These are phyloP conservation scores for Oostethus manadensis DNA, from an alignment of 2,113 vertebrate species.

Conservation along the genomic window DNA sequence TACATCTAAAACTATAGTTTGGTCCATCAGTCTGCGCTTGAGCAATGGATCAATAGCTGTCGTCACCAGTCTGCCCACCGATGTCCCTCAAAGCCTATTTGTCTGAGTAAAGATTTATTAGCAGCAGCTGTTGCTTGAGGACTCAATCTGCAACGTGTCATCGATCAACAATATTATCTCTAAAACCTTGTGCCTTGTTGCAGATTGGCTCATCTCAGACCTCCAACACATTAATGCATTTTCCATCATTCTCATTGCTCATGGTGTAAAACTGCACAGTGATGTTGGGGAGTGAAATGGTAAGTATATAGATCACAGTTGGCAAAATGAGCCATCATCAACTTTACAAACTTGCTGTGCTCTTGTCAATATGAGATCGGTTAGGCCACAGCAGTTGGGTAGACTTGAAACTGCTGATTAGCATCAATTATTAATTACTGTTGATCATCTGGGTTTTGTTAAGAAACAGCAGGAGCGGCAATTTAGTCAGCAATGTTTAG, in stretches of 20 bases:
- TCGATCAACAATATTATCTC: slow-evolving; percentile 64
- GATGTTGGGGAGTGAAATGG: slow-evolving; percentile 15
- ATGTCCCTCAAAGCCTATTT: slow-evolving; percentile 49
- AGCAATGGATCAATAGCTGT: slow-evolving; percentile 57
- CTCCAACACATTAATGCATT: slow-evolving; percentile 35
- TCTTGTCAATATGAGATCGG: neutral
- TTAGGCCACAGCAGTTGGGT: neutral
- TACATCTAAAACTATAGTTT: slow-evolving; percentile 47
- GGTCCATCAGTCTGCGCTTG: slow-evolving; percentile 36
- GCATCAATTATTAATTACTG: slow-evolving; percentile 14
- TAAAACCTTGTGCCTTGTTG: slow-evolving; percentile 51
- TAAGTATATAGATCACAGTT: slow-evolving; percentile 29
- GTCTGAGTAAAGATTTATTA: slow-evolving; percentile 62
- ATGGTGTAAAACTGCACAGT: slow-evolving; percentile 26
- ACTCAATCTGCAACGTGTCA: slow-evolving; percentile 57
- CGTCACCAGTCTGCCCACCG: slow-evolving; percentile 41
- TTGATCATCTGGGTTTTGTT: slow-evolving; percentile 19
- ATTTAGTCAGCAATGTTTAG: slow-evolving; percentile 25
- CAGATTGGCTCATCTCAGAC: slow-evolving; percentile 43
- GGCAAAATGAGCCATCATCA: slow-evolving; percentile 17
- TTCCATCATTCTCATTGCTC: slow-evolving; percentile 39
- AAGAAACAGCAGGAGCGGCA: slow-evolving; percentile 32
- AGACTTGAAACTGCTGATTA: neutral
- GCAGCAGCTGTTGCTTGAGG: slow-evolving; percentile 47
- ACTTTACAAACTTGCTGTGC: neutral